Percentiles rank a stretch among this genome's conserved stretches.
Conservation (phyloP, 2,797 vertebrate genomes). For the Iguana delicatissima region DNA sequence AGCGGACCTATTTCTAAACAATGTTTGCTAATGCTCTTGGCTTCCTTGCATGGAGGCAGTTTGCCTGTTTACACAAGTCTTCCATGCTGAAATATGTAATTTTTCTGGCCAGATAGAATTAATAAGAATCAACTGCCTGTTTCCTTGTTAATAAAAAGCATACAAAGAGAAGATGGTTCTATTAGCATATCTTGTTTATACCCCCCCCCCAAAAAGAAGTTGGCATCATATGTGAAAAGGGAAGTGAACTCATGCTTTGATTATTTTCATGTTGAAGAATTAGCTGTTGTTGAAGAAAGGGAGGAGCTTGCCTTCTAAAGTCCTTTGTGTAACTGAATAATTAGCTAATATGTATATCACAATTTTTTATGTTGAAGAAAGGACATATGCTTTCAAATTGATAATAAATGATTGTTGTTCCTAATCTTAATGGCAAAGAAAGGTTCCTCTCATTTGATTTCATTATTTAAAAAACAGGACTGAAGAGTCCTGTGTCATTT, state of each 20-base stretch:
- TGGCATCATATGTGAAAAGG: constrained; percentile 80
- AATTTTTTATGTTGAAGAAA: constrained; percentile 30
- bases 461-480: neutral
- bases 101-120: constrained; percentile 69
- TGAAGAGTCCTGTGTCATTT: neutral
- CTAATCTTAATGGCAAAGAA: constrained; percentile 33
- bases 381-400: constrained; percentile 38
- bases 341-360: constrained; percentile 59
- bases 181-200: constrained; percentile 79
- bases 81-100: constrained; percentile 64
- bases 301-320: constrained; percentile 70
- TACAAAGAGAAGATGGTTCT: constrained; percentile 71
- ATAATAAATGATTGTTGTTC: constrained; percentile 34
- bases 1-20: constrained; percentile 19
- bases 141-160: constrained; percentile 79
- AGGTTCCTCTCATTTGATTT: neutral
- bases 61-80: constrained; percentile 68
- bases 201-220: constrained; percentile 46
- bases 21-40: constrained; percentile 45
- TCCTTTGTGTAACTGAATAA: constrained; percentile 72
- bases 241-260: constrained; percentile 84
- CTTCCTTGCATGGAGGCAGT: constrained; percentile 46
- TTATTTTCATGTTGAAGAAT: constrained; percentile 83
- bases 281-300: constrained; percentile 77
- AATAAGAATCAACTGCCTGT: constrained; percentile 75